Evolutionary conservation across 2,113 vertebrate genomes (phyloP), one percentile per base, ranked within the genome.

Genomic region (Archocentrus centrarchus): DNA sequence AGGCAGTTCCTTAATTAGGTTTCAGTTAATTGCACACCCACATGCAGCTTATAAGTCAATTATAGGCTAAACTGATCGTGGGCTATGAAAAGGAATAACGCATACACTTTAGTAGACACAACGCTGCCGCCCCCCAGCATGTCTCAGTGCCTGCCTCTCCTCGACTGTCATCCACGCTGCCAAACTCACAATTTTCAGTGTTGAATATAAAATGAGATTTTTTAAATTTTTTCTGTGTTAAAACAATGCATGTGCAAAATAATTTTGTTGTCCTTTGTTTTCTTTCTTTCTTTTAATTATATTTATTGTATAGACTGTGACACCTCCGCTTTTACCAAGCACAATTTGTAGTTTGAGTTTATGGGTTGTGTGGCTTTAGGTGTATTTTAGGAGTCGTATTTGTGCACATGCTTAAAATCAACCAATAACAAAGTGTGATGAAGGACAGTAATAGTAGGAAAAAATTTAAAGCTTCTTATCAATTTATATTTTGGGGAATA

Each of bases 1-100:
- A 81, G 85, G 81, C 88, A 77, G 68, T 83, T 89, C 20, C 76
- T 86, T 92, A 90, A 91, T 91, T 88, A 88, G 87, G 83, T 91
- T 87, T 88, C 84, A 81, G 84, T 89, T 91, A 92, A 92, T 92
- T 93, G 89, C 82, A 88, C 93, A 68, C 89, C 91, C 93, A 92
- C 89, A 55, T 20, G 82, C 89, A 77, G 84, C 87, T 88, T 91
- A 81, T 89, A 83, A 91, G 90, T 92, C 82, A 90, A 91, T 91
- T 91, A 92, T 59, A 82, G 83, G 79, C 86, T 86, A 87, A 89
- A 88, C 18, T 75, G 78, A 86, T 88, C 9, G 24, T 76, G 80
- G 83, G 75, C 83, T 85, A 75, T 82, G 84, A 90, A 83, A 83
- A 76, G 24, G 15, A 80, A 32, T 24, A 76, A 80, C 80, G 81